These are phyloP conservation scores for Cryptotermes secundus DNA, from an alignment of 1,140 invertebrate genomes.

Conservation along the genomic window DNA sequence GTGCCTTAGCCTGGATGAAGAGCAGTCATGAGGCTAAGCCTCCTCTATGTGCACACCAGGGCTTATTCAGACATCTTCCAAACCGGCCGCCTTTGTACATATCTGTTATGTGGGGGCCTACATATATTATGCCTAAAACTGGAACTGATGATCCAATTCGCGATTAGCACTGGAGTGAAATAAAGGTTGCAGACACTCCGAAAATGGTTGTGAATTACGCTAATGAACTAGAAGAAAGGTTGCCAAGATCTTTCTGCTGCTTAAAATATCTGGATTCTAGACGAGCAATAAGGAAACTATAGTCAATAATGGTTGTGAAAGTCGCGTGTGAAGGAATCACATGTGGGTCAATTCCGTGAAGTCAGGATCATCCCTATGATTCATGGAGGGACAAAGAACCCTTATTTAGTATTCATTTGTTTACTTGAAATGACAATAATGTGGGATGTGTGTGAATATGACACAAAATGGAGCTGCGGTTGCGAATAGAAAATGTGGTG, in stretches of 20 bases:
- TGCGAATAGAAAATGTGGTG: neutral
- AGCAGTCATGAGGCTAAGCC: constrained; percentile 39
- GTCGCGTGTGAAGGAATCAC: neutral
- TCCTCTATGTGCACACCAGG: neutral
- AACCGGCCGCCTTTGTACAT: constrained; percentile 8
- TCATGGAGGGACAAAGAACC: neutral
- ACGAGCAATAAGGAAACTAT: neutral
- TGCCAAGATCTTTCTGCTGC: neutral
- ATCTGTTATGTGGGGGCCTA: neutral
- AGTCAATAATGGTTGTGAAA: neutral
- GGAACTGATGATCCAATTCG: neutral
- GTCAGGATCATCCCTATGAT: no score
- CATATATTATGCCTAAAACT: neutral
- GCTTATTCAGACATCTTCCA: neutral
- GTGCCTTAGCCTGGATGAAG: constrained; percentile 79
- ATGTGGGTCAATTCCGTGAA: neutral
- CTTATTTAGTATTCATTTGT: neutral
- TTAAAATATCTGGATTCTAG: neutral
- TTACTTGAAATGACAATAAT: neutral
- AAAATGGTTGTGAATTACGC: neutral
- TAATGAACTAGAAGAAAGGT: no score
- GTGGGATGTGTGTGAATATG: neutral
- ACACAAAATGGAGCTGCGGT: neutral
- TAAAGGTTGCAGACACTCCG: no score
- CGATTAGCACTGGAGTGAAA: no score